phyloP scores from a whole-genome alignment of 2,888 invertebrate species.

The Sinelater perroti region DNA sequence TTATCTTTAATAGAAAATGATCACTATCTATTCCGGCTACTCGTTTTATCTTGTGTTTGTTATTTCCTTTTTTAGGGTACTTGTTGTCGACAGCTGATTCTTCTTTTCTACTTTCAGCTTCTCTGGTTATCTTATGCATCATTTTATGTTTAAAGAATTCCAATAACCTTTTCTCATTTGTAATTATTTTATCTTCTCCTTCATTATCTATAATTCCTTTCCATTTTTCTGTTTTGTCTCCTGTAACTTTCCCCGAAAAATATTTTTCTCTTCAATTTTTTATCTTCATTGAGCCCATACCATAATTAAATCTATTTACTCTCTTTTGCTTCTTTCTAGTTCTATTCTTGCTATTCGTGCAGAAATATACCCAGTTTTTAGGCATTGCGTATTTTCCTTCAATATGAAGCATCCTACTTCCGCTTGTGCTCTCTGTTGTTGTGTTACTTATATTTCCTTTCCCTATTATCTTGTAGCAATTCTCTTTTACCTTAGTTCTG shows the following conservation, averaged over 20 bases:
- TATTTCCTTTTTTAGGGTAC: conserved; percentile 1
- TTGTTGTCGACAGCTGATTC: background rate
- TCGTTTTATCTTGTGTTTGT: conserved; percentile 1
- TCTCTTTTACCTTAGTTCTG: conserved; percentile 3
- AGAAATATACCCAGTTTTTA: background rate
- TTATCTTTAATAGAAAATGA: no score
- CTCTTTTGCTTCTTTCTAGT: background rate
- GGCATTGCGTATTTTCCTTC: background rate
- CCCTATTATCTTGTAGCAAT: background rate
- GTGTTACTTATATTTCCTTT: conserved; percentile 2
- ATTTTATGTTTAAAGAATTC: background rate
- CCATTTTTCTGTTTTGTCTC: conserved; percentile 1
- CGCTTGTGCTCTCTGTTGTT: conserved; percentile 2
- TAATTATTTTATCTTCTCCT: conserved; percentile 2
- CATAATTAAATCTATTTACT: background rate
- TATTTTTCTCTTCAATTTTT: conserved; percentile 6
- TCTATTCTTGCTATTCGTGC: background rate
- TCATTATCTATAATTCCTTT: background rate
- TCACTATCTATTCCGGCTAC: background rate
- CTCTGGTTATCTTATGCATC: conserved; percentile 2
- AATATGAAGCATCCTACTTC: conserved; percentile 4
- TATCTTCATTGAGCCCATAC: conserved; percentile 1
- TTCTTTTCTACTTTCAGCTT: background rate
- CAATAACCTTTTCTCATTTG: background rate
- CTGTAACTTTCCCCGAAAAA: conserved; percentile 1